Evolutionary conservation across 2,113 vertebrate genomes (phyloP).

Genomic region (Limanda limanda): DNA sequence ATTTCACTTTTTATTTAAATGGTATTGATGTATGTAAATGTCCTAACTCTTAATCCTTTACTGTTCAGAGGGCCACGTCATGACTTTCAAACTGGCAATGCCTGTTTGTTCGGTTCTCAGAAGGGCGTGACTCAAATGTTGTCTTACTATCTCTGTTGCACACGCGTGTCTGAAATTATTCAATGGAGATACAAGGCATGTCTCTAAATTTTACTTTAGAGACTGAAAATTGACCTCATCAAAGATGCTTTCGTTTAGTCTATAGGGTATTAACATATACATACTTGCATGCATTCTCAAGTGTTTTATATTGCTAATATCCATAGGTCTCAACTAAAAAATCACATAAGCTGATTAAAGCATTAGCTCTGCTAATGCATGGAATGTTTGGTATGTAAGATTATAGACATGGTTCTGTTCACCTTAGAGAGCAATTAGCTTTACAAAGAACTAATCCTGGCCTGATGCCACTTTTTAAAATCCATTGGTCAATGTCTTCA

Average conservation of each 20-base stretch:
- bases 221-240: background rate
- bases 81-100: background rate
- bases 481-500: background rate
- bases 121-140: conserved; percentile 57
- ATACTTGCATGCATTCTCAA: too few relatives aligned
- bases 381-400: conserved; percentile 75
- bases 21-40: too few relatives aligned
- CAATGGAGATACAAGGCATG: background rate
- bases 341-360: conserved; percentile 72
- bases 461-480: conserved; percentile 16
- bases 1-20: too few relatives aligned
- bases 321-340: conserved; percentile 20
- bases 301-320: conserved; percentile 13
- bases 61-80: background rate
- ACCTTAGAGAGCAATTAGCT: conserved; percentile 43
- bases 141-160: conserved; percentile 48
- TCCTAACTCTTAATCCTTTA: background rate
- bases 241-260: background rate
- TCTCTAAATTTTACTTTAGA: background rate
- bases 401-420: conserved; percentile 39
- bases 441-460: conserved; percentile 15
- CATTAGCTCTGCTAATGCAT: conserved; percentile 33
- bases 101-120: background rate
- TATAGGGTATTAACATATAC: background rate
- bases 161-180: conserved; percentile 19